Base-by-base conservation (phyloP, 2,888 invertebrate species). In the Nesidiocoris tenuis region DNA sequence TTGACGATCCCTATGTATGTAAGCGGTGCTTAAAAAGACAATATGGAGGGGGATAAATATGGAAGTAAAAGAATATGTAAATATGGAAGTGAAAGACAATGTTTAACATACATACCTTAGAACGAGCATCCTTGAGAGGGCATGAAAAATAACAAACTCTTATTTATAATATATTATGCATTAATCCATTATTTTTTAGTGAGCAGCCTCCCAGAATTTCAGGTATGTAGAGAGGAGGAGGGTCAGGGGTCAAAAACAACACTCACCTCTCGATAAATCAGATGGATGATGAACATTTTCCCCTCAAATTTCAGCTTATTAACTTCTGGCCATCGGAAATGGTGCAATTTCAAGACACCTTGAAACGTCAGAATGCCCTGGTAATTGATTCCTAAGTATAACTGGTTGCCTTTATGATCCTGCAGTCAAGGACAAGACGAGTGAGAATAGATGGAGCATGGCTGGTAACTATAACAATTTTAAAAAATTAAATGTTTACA, bases 231-330 rank as follows among this genome's bases (percentile, higher is more conserved):
- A n/a, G n/a, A n/a, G n/a, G n/a, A n/a, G n/a, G n/a, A n/a, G n/a
- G n/a, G n/a, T n/a, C n/a, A n/a, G n/a, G n/a, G n/a, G n/a, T n/a
- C n/a, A n/a, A 39, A 25, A 25, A 1, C 17, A 24, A 25, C 23
- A 65, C 65, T 88, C 83, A 95, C 96, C 88, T 97, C 96, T 75
- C 92, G 93, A 82, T 95, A 93, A 82, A 93, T 93, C 77, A 96
- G 87, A 84, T 97, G 96, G 74, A 96, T 93, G 80, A 97, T 96
- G 83, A 98, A 96, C 94, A 98, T 97, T 85, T 96, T 94, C 21
- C 97, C 96, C 83, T 97, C 96, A 83, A 95, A 98, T 84, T 98
- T 97, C 80, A 98, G 92, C 85, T 96, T 96, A 82, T 94, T 93
- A 68, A 98, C 93, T 84, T 97, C 96, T 78, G 89, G 90, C 98